Conservation (phyloP, 2,113 vertebrate species). For the Larimichthys polyactis region DNA sequence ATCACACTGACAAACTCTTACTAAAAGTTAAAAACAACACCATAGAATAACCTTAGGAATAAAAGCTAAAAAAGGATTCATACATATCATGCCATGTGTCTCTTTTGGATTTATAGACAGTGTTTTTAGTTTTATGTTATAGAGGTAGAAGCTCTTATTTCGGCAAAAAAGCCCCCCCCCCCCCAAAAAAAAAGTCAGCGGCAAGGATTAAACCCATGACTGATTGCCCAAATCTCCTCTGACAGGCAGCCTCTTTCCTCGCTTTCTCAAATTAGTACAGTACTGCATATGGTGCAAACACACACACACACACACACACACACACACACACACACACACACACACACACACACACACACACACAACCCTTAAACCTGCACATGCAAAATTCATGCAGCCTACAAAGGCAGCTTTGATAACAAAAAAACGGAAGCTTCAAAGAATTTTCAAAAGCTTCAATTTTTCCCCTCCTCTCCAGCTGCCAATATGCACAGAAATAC, state of each 20-base stretch:
- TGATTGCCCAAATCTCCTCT: background rate
- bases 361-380: slow-evolving; percentile 66
- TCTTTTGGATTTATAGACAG: background rate
- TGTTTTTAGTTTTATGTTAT: too few species aligned
- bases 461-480: slow-evolving; percentile 28
- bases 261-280: slow-evolving; percentile 29
- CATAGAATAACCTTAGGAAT: background rate
- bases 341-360: background rate
- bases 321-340: slow-evolving; percentile 6
- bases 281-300: background rate
- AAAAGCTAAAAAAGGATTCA: background rate
- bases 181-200: background rate
- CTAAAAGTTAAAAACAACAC: background rate
- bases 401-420: slow-evolving; percentile 78
- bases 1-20: background rate
- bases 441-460: slow-evolving; percentile 64
- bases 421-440: slow-evolving; percentile 70
- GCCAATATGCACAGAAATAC: slow-evolving; percentile 33
- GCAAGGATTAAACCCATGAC: background rate
- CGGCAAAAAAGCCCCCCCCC: background rate
- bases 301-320: slow-evolving; percentile 2
- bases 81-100: background rate
- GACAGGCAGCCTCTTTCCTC: background rate
- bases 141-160: background rate
- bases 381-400: slow-evolving; percentile 73